Percentiles rank a stretch among this genome's conserved stretches.
Evolutionary conservation across 2,113 vertebrate species (phyloP).

Genomic region (Cinclus cinclus): DNA sequence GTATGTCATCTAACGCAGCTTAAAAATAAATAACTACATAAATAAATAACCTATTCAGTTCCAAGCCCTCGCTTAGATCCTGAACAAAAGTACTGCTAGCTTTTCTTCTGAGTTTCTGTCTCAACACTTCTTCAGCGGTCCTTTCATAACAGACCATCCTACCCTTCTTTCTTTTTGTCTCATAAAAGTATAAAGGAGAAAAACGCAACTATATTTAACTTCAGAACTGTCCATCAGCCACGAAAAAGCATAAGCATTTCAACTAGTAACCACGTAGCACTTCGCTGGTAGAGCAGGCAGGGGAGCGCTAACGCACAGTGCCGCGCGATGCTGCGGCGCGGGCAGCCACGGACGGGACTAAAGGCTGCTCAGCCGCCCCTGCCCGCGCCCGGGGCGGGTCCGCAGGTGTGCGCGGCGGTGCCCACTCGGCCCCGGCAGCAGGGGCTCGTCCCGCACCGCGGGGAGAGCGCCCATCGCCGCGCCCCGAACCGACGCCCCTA

Average conservation of each 20-base stretch:
- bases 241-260: accelerated
- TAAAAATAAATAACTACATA: not conserved
- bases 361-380: not conserved
- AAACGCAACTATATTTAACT: not conserved
- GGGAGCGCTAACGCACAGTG: not conserved
- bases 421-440: not conserved
- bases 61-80: not conserved
- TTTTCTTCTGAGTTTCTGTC: not conserved
- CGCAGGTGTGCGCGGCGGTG: not conserved
- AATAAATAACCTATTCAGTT: not conserved
- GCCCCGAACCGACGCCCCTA: not conserved
- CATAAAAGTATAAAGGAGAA: not conserved
- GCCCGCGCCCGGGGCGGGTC: not conserved
- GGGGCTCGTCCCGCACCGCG: too few relatives aligned
- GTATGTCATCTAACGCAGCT: not conserved
- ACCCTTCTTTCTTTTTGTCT: not conserved
- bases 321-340: not conserved
- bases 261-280: accelerated
- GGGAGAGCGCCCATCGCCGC: not conserved
- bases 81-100: not conserved
- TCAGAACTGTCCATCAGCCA: not conserved
- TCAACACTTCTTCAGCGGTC: not conserved
- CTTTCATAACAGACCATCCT: accelerated
- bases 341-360: accelerated
- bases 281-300: accelerated